These are phyloP conservation scores for Stenchaetothrips biformis DNA, from an alignment of 2,888 invertebrate genomes.

Conservation along the genomic window DNA sequence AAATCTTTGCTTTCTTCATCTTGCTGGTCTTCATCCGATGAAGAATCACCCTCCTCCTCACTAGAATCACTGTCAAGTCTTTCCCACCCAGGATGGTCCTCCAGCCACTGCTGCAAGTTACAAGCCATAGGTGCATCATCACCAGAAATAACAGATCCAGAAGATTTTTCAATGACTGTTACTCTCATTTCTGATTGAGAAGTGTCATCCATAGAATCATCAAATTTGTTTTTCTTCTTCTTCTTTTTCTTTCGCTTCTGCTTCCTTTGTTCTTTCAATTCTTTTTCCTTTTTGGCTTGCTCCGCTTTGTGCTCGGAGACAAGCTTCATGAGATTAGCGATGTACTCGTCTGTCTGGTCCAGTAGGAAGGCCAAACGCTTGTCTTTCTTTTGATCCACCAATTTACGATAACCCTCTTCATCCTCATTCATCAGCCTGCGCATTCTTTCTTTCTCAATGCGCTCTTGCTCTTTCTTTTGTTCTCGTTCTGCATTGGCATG, in stretches of 20 bases:
- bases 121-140: conserved; percentile 48
- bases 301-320: conserved; percentile 51
- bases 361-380: conserved; percentile 57
- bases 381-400: conserved; percentile 63
- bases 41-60: conserved; percentile 10
- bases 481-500: conserved; percentile 60
- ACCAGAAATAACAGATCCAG: conserved; percentile 44
- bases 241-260: conserved; percentile 32
- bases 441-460: conserved; percentile 60
- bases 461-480: conserved; percentile 59
- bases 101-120: conserved; percentile 48
- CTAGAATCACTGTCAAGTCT: conserved; percentile 38
- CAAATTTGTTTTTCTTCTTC: conserved; percentile 34
- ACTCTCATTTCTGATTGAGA: conserved; percentile 38
- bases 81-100: conserved; percentile 52
- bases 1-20: conserved; percentile 44
- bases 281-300: conserved; percentile 48
- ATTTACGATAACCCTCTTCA: conserved; percentile 56
- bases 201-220: conserved; percentile 37
- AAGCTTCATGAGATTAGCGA: conserved; percentile 54
- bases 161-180: conserved; percentile 39
- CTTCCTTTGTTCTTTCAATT: conserved; percentile 48
- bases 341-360: conserved; percentile 59
- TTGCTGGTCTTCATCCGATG: conserved; percentile 47
- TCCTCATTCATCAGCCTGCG: conserved; percentile 59